Evolutionary conservation across 64 coral and sea anemone genomes (phyloP).

Genomic region (Porites lutea): DNA sequence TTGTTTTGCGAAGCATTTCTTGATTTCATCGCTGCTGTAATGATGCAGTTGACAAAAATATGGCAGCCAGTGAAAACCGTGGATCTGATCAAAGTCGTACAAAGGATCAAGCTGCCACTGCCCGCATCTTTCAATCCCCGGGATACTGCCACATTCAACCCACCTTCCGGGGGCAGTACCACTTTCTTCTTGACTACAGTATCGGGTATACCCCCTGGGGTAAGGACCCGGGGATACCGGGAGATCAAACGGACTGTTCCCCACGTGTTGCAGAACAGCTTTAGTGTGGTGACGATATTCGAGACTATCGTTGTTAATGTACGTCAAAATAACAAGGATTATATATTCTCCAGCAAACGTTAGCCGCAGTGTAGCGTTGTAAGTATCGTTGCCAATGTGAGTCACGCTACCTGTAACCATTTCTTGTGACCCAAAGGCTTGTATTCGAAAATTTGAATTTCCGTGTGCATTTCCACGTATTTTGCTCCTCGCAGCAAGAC

Average conservation of each 20-base stretch:
- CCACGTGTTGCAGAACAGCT: slow-evolving; percentile 81
- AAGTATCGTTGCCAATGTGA: slow-evolving; percentile 84
- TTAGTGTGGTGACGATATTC: slow-evolving; percentile 81
- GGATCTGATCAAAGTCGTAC: slow-evolving; percentile 97
- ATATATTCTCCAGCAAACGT: slow-evolving; percentile 90
- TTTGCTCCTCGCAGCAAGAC: background rate
- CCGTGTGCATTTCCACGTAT: background rate
- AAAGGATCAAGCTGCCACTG: slow-evolving; percentile 79
- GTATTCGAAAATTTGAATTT: slow-evolving; percentile 70
- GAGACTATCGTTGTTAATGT: slow-evolving; percentile 75
- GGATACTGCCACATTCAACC: slow-evolving; percentile 92
- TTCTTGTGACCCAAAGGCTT: slow-evolving; percentile 89
- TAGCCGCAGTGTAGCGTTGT: slow-evolving; percentile 71
- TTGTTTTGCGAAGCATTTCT: slow-evolving; percentile 92
- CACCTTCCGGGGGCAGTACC: slow-evolving; percentile 90
- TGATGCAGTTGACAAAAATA: slow-evolving; percentile 95
- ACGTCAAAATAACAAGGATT: slow-evolving; percentile 87
- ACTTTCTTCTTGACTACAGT: slow-evolving; percentile 87
- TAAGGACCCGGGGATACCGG: slow-evolving; percentile 58
- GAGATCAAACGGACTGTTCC: slow-evolving; percentile 80
- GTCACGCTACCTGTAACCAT: slow-evolving; percentile 73
- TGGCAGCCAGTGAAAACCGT: slow-evolving; percentile 94
- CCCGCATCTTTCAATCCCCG: slow-evolving; percentile 82
- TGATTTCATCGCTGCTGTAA: slow-evolving; percentile 92
- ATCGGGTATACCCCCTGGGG: slow-evolving; percentile 71